Base-by-base conservation (phyloP, 2,113 vertebrate species). In the Myrmophylax atrothorax region DNA sequence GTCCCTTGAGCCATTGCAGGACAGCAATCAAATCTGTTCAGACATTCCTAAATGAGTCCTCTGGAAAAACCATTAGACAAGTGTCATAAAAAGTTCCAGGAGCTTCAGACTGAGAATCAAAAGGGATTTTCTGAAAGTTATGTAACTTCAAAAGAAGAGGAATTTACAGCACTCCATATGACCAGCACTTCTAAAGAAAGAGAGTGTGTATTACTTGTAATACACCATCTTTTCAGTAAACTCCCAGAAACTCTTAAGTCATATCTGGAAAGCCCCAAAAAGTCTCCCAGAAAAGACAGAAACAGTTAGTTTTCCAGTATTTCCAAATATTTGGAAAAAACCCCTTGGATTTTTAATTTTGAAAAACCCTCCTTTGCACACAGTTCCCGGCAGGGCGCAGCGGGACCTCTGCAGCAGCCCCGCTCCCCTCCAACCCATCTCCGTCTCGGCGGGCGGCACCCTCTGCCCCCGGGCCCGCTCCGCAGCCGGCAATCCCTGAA, bases 201-300 rank as follows among this genome's bases (percentile, higher is more conserved):
- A 46, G 23, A 60, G 19, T 1, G 0, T 8, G 25, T 10, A 7
- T 47, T 84, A 15, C 89, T 44, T 76, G 35, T 33, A 89, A 84
- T 18, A 64, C 7, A 31, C 44, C 70, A 37, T 64, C 44, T 46
- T 53, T 60, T 7, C 77, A 37, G 60, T 33, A 59, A 94, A 87
- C 10, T 87, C 68, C 24, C 42, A 3, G 6, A 47, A 64, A 6
- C 47, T 38, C 12, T 0, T 35, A 73, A 70, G 4, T 46, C 28
- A 1, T 29, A 33, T 55, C 35, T 67, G 95, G 96, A 95, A 96
- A 97, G 19, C 64, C 87, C 95, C 93, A 35, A n/a, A 60, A 78
- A 4, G 44, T 81, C 44, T 91, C 56, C 9, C 26, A 78, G 33
- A 47, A 84, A 72, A 81, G 28, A n/a, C 37, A 2, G 40, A 79